Percentiles rank a stretch among this genome's conserved stretches.
Conservation (phyloP, 2,888 invertebrate species). For the Argyresthia goedartella region DNA sequence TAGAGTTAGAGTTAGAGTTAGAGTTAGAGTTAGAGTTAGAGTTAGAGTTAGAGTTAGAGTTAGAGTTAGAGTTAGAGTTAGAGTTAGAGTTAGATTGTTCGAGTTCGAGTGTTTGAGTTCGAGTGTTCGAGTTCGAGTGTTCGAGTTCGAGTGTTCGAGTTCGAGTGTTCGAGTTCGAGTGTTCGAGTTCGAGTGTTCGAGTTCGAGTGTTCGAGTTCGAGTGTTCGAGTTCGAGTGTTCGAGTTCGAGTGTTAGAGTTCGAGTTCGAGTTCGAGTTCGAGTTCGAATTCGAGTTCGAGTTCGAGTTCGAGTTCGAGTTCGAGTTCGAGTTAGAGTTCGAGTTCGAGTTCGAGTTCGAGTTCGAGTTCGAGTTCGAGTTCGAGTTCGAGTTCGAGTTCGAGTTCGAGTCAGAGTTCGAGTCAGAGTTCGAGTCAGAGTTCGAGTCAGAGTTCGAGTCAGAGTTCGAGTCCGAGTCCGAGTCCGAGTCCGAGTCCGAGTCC, state of each 20-base stretch:
- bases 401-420: not conserved
- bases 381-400: not conserved
- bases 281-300: not conserved
- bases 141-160: not conserved
- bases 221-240: not conserved
- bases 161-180: not conserved
- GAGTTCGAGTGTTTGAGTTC: too few relatives aligned
- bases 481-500: not conserved
- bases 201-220: not conserved
- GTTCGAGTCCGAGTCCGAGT: not conserved
- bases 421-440: not conserved
- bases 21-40: too few relatives aligned
- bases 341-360: not conserved
- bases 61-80: too few relatives aligned
- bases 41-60: too few relatives aligned
- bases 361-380: not conserved
- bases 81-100: too few relatives aligned
- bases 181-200: not conserved
- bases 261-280: not conserved
- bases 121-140: too few relatives aligned
- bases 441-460: not conserved
- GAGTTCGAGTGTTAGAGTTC: not conserved
- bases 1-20: not conserved
- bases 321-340: too few relatives aligned
- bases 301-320: not conserved